Evolutionary conservation across 1,140 invertebrate species (phyloP).

Genomic region (Acromyrmex charruanus): DNA sequence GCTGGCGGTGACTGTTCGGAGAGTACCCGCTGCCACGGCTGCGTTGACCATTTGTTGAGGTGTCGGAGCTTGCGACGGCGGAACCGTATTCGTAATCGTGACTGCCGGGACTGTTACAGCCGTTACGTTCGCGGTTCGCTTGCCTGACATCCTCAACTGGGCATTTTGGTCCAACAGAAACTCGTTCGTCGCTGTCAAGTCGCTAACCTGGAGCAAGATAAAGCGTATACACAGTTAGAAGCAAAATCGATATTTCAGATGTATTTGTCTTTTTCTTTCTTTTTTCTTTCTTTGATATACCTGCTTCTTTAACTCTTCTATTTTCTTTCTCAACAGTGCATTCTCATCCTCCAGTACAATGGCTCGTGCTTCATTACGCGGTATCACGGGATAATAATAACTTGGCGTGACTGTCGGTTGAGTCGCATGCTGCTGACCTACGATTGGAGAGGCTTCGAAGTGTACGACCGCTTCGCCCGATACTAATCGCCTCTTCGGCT

Average conservation of each 20-base stretch:
- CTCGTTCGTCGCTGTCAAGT: slow-evolving; percentile 93
- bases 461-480: slow-evolving; percentile 84
- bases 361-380: slow-evolving; percentile 85
- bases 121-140: slow-evolving; percentile 86
- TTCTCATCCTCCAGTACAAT: slow-evolving; percentile 92
- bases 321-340: slow-evolving; percentile 89
- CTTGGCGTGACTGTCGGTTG: slow-evolving; percentile 79
- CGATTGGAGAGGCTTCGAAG: slow-evolving; percentile 81
- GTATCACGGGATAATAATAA: slow-evolving; percentile 85
- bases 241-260: neutral
- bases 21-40: slow-evolving; percentile 85
- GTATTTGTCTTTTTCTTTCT: neutral
- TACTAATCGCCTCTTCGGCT: slow-evolving; percentile 83
- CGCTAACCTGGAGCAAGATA: slow-evolving; percentile 85
- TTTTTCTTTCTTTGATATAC: slow-evolving; percentile 76
- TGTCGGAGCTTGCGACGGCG: slow-evolving; percentile 85
- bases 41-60: slow-evolving; percentile 86
- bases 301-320: slow-evolving; percentile 92
- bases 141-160: slow-evolving; percentile 90
- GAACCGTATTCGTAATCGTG: slow-evolving; percentile 87
- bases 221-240: slow-evolving; percentile 1
- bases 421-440: slow-evolving; percentile 81
- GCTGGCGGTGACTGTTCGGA: slow-evolving; percentile 88
- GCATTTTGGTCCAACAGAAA: slow-evolving; percentile 94
- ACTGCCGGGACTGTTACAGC: slow-evolving; percentile 88